Base-by-base conservation (phyloP, 1,140 invertebrate species). In the Hylaeus anthracinus region DNA sequence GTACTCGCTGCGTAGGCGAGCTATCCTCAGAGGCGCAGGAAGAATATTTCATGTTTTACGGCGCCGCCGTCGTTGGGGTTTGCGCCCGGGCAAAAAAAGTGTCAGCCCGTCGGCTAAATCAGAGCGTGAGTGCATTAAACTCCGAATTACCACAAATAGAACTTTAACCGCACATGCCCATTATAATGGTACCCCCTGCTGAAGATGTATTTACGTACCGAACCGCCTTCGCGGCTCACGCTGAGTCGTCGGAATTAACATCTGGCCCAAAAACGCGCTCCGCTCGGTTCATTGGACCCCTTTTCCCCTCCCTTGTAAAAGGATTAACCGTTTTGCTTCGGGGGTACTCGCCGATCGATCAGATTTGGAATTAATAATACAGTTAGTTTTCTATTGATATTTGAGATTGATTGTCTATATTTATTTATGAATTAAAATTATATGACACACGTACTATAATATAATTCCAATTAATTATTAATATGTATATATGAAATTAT, bases 111-210 rank as follows among this genome's bases (percentile, higher is more conserved):
- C 82, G 88, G 81, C 89, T 90, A 90, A 90, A 92, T 91, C 88
- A 88, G 88, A 87, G 70, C 87, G 53, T 83, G 91, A 90, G 92
- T 93, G 91, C 92, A 93, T 93, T 93, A 92, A 93, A 92, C 91
- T 90, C 91, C 89, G 91, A 92, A 93, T 93, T 90, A 93, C 93
- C 90, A 91, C 92, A 93, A 93, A 93, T 93, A 93, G 92, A 93
- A 93, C 92, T 90, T 93, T 91, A 92, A 91, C 90, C 92, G 89
- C 91, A 91, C 90, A 91, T 89, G 90, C 89, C 91, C 90, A 93
- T 93, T 93, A 93, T 93, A 93, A 93, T 93, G 90, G 91, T 87
- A 87, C 92, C 91, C 92, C 92, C 92, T 88, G 90, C 90, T 91
- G 92, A 89, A 92, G 90, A 92, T 88, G 90, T 92, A 93, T 93